Percentiles rank a stretch among this genome's conserved stretches.
Conservation (phyloP, 2,888 invertebrate species). For the Eupithecia insigniata region DNA sequence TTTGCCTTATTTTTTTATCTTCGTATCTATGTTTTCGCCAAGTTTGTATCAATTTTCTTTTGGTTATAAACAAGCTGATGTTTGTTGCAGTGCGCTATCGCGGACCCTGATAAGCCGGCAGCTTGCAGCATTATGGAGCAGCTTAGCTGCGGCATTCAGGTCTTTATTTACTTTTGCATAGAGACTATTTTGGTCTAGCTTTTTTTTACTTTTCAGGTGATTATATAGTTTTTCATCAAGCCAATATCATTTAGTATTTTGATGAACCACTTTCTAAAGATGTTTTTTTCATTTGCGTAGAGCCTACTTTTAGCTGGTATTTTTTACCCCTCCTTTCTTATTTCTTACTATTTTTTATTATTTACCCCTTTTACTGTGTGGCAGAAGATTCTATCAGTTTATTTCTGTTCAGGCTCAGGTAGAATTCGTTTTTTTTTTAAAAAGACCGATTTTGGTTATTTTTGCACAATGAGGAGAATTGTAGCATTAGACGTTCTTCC, state of each 20-base stretch:
- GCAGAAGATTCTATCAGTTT: too few species aligned
- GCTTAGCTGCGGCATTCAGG: conserved; percentile 79
- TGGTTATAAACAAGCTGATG: conserved; percentile 5
- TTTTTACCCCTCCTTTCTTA: too few species aligned
- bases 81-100: conserved; percentile 23
- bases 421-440: too few species aligned
- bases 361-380: too few species aligned
- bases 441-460: too few species aligned
- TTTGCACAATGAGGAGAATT: too few species aligned
- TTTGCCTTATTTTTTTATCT: neutral
- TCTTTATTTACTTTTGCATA: conserved; percentile 15
- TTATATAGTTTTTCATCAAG: neutral
- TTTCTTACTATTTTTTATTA: too few species aligned
- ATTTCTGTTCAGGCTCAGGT: too few species aligned
- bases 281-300: neutral
- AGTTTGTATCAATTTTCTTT: neutral
- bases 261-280: neutral
- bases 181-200: neutral
- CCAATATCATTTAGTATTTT: neutral
- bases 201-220: neutral
- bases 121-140: conserved; percentile 82
- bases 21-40: too few species aligned
- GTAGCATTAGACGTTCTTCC: too few species aligned
- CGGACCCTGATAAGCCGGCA: conserved; percentile 54
- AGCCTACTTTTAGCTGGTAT: neutral